These are phyloP conservation scores for Pantherophis alleghaniensis DNA, from an alignment of 2,797 vertebrate species.

Conservation along the genomic window DNA sequence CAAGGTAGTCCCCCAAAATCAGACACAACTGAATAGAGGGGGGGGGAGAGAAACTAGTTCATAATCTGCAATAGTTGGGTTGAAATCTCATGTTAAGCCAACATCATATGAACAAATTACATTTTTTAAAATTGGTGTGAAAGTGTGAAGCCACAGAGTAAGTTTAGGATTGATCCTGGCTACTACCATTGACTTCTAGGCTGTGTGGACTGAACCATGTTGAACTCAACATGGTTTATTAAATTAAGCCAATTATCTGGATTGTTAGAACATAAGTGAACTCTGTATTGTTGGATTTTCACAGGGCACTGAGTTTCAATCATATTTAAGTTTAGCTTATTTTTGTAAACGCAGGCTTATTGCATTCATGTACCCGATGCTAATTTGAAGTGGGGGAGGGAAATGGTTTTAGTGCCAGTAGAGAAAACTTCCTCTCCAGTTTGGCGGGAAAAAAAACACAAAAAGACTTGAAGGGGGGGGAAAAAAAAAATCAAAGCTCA, in stretches of 20 bases:
- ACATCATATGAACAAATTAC: not conserved
- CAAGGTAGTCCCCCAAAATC: not conserved
- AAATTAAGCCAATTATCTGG: not conserved
- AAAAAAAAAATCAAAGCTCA: not conserved
- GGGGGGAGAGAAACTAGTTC: not conserved
- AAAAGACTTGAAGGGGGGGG: not conserved
- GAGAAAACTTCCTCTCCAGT: not conserved
- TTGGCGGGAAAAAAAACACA: not conserved
- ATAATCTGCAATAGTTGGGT: not conserved
- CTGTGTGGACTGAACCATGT: not conserved
- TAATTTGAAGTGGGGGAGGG: not conserved
- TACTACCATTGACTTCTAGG: not conserved
- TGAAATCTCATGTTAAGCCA: not conserved
- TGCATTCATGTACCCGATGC: not conserved
- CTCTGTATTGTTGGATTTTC: not conserved
- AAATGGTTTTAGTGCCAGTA: not conserved
- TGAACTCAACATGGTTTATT: not conserved
- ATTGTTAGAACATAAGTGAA: not conserved
- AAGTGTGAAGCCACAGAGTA: not conserved
- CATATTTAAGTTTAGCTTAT: not conserved
- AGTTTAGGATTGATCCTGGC: not conserved
- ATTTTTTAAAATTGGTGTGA: not conserved
- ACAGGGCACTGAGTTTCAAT: not conserved
- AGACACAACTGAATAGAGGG: not conserved
- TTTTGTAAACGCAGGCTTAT: not conserved